These are phyloP conservation scores for Thalassophryne amazonica DNA, from an alignment of 2,797 vertebrate species.

Conservation along the genomic window DNA sequence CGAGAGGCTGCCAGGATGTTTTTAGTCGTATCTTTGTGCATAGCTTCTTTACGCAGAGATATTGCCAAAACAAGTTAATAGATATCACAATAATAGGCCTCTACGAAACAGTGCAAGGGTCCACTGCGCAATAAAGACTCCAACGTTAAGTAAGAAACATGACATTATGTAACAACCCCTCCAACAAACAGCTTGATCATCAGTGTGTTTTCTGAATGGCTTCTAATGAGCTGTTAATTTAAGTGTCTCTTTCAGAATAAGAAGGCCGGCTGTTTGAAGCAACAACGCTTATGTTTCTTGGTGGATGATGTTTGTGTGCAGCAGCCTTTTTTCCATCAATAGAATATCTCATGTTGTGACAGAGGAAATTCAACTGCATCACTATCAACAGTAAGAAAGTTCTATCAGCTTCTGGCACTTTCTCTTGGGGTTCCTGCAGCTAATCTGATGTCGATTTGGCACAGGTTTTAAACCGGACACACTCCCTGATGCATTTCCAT, in stretches of 20 bases:
- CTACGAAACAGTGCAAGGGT: slow-evolving; percentile 17
- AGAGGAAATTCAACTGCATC: too few species aligned
- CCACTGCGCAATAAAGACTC: slow-evolving; percentile 39
- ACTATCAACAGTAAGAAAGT: too few species aligned
- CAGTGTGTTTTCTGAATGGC: slow-evolving; percentile 38
- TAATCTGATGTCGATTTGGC: too few species aligned
- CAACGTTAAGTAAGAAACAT: slow-evolving; percentile 15
- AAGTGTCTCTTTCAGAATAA: slow-evolving; percentile 57
- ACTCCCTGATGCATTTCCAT: too few species aligned
- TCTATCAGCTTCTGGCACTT: too few species aligned
- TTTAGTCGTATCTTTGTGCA: not conserved
- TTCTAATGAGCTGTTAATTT: slow-evolving; percentile 66
- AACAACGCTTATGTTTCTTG: slow-evolving; percentile 24
- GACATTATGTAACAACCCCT: slow-evolving; percentile 36
- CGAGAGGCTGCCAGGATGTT: not conserved
- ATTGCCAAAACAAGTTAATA: not conserved
- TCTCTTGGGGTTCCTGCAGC: too few species aligned
- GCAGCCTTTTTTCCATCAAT: too few species aligned
- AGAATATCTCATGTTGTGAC: too few species aligned
- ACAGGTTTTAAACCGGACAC: too few species aligned
- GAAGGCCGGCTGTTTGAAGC: slow-evolving; percentile 51
- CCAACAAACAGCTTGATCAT: slow-evolving; percentile 45
- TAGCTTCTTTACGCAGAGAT: not conserved
- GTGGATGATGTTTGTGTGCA: not conserved
- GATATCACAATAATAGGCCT: slow-evolving; percentile 1